Evolutionary conservation across 2,797 vertebrate genomes (phyloP).

Genomic region (Rhinoraja longicauda): DNA sequence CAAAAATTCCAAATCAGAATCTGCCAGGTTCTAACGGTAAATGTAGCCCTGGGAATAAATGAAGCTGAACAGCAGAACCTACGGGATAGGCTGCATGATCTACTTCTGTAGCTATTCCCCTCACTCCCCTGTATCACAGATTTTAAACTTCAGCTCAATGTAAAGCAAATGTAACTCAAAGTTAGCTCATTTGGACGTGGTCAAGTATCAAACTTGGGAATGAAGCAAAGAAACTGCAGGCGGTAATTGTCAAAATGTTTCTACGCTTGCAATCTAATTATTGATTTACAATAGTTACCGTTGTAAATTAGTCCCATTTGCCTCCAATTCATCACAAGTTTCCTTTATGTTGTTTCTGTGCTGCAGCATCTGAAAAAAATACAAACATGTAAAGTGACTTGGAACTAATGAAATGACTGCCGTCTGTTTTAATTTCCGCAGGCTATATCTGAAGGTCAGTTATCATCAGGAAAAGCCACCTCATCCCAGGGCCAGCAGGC

Average conservation of each 20-base stretch:
- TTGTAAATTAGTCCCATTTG: slow-evolving; percentile 69
- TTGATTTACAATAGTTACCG: slow-evolving; percentile 60
- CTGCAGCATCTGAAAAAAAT: slow-evolving; percentile 58
- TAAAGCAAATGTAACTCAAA: background rate
- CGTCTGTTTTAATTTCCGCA: background rate
- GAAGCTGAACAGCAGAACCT: background rate
- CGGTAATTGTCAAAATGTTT: no score
- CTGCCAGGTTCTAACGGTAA: background rate
- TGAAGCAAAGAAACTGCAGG: background rate
- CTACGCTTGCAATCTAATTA: background rate
- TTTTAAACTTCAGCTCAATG: background rate
- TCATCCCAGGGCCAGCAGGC: background rate
- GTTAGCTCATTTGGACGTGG: background rate
- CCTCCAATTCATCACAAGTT: slow-evolving; percentile 60
- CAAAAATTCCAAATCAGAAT: background rate
- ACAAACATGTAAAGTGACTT: background rate
- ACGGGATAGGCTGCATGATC: background rate
- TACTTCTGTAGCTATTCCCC: no score
- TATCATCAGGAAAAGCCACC: background rate
- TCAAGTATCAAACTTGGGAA: background rate
- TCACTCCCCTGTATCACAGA: no score
- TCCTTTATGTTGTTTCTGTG: slow-evolving; percentile 74
- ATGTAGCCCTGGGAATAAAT: background rate
- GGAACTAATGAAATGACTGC: background rate
- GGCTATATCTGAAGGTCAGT: background rate